A percentile compares a stretch with the other conserved stretches of the same genome.
These are phyloP conservation scores for Eulemur macaco DNA, from an alignment of 2,113 vertebrate species.

Conservation along the genomic window DNA sequence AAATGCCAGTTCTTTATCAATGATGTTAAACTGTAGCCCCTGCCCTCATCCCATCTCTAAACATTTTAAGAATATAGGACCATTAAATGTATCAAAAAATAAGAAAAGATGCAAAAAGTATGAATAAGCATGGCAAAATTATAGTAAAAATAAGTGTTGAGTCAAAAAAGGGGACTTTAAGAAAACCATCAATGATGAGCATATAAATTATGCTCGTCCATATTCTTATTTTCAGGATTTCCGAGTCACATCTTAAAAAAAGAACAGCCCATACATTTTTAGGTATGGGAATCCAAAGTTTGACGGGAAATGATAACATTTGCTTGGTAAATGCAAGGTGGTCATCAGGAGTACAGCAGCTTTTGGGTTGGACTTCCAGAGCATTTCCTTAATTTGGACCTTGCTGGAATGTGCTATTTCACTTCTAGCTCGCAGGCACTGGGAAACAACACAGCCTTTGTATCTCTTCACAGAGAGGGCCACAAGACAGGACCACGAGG, in stretches of 20 bases:
- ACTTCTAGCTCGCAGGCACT: fast-evolving
- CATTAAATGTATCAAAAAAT: not conserved
- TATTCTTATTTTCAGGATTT: slow-evolving; percentile 60
- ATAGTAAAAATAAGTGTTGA: not conserved
- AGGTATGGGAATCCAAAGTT: not conserved
- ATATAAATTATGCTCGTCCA: not conserved
- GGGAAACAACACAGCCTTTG: not conserved
- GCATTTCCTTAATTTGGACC: not conserved
- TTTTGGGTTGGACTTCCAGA: not conserved
- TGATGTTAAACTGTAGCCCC: not conserved
- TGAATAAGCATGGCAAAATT: not conserved
- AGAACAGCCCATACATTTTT: not conserved
- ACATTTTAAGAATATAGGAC: not conserved
- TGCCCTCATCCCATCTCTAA: not conserved
- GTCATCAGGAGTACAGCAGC: not conserved
- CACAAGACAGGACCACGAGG: fast-evolving
- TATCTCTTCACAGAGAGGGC: not conserved
- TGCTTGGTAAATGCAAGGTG: not conserved
- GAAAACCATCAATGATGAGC: not conserved
- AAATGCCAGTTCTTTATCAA: slow-evolving; percentile 11
- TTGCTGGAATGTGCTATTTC: not conserved
- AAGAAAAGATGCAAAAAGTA: not conserved
- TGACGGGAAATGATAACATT: not conserved
- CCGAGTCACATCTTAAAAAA: slow-evolving; percentile 6
- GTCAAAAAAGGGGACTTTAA: not conserved